These are phyloP conservation scores for Cryptotermes secundus DNA, from an alignment of 1,140 invertebrate genomes.

Conservation along the genomic window DNA sequence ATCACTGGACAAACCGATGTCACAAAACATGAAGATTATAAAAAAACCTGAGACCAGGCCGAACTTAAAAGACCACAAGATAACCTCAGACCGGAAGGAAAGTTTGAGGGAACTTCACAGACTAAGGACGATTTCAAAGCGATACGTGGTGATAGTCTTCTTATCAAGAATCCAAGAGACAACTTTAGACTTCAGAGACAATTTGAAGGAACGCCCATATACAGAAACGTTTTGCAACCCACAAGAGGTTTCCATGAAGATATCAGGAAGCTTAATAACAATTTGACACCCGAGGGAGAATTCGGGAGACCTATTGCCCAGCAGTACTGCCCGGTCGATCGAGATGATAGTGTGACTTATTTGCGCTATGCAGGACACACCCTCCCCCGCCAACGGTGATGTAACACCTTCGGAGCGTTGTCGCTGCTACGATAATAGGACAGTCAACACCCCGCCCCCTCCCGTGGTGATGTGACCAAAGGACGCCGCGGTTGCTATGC, in stretches of 20 bases:
- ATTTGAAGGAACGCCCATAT: slow-evolving; percentile 53
- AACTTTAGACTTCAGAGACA: slow-evolving; percentile 63
- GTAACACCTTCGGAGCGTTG: too few species aligned
- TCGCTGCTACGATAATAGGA: too few species aligned
- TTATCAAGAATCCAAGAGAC: slow-evolving; percentile 60
- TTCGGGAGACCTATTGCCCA: slow-evolving; percentile 43
- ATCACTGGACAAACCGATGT: too few species aligned
- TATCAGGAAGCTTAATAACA: slow-evolving; percentile 49
- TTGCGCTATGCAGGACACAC: too few species aligned
- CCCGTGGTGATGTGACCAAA: too few species aligned
- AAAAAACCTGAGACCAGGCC: too few species aligned
- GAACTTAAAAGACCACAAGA: slow-evolving; percentile 52
- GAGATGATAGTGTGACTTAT: too few species aligned
- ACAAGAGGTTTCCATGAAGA: slow-evolving; percentile 43
- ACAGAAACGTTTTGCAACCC: slow-evolving; percentile 50
- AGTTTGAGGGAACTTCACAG: slow-evolving; percentile 42
- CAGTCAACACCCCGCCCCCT: too few species aligned
- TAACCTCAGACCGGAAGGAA: slow-evolving; percentile 56
- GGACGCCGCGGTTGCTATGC: too few species aligned
- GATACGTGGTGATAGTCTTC: slow-evolving; percentile 55
- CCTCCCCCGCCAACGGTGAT: too few species aligned
- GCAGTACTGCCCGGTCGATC: slow-evolving; percentile 49
- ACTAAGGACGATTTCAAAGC: too few species aligned
- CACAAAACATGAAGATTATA: too few species aligned
- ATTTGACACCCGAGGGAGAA: slow-evolving; percentile 52